A percentile compares a stretch with the other conserved stretches of the same genome.
phyloP scores from a whole-genome alignment of 2,888 invertebrate species.

The Drosophila birchii region DNA sequence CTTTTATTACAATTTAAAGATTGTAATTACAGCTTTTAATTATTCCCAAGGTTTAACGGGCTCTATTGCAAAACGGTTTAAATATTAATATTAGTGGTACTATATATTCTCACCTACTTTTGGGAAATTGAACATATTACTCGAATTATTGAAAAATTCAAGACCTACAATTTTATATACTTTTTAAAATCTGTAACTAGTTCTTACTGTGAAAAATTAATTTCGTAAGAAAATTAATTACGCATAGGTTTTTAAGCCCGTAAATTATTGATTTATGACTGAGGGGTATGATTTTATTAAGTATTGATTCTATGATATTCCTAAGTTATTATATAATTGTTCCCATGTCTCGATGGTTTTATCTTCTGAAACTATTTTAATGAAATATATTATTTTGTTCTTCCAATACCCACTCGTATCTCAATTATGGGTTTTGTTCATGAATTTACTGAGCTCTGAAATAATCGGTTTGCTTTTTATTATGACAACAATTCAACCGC shows the following conservation, averaged over 20 bases:
- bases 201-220: background rate
- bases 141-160: background rate
- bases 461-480: conserved; percentile 33
- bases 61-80: background rate
- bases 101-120: background rate
- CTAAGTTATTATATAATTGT: background rate
- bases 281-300: background rate
- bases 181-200: background rate
- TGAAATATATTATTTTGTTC: conserved; percentile 3
- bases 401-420: conserved; percentile 1
- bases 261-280: background rate
- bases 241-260: background rate
- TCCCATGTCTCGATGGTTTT: background rate
- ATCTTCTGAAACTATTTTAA: background rate
- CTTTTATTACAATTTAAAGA: conserved; percentile 18
- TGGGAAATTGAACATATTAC: background rate
- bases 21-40: background rate
- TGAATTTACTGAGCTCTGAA: background rate
- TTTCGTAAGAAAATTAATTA: background rate
- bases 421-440: conserved; percentile 30
- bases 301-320: background rate
- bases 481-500: conserved; percentile 60
- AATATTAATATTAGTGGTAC: background rate
- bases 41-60: background rate
- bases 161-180: background rate